Conservation (phyloP, 2,113 vertebrate species). For the Rissa tridactyla region DNA sequence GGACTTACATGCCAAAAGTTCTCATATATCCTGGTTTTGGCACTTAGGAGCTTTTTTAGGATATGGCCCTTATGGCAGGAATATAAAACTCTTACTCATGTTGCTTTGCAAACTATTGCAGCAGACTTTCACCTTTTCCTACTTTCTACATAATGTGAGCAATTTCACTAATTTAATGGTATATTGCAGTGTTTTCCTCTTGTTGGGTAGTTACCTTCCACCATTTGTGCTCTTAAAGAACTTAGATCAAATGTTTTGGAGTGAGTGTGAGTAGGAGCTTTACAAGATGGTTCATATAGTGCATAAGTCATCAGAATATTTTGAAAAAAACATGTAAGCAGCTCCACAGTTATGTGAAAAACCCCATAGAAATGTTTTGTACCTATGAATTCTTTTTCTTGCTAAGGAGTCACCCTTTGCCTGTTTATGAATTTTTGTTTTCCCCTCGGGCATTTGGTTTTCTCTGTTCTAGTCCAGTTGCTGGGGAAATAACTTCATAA, state of each 20-base stretch:
- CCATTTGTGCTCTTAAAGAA: background rate
- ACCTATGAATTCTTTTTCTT: background rate
- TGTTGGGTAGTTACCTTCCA: background rate
- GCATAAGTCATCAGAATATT: background rate
- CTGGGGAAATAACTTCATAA: background rate
- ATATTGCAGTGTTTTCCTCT: background rate
- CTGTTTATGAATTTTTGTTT: background rate
- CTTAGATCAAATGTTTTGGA: background rate
- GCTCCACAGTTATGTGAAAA: background rate
- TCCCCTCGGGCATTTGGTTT: background rate
- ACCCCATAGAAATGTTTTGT: rapidly evolving
- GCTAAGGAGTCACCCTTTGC: background rate
- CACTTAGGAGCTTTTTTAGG: background rate
- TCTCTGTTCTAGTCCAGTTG: background rate
- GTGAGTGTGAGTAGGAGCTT: background rate
- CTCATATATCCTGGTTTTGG: conserved; percentile 12
- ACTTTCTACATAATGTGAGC: background rate
- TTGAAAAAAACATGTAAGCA: background rate
- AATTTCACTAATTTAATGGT: background rate
- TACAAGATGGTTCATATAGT: background rate
- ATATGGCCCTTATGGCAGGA: background rate
- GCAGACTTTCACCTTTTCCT: background rate
- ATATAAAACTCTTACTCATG: background rate
- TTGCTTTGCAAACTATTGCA: background rate
- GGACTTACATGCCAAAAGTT: background rate